These are phyloP conservation scores for Napeogenes inachia DNA, from an alignment of 2,888 invertebrate genomes.

Conservation along the genomic window DNA sequence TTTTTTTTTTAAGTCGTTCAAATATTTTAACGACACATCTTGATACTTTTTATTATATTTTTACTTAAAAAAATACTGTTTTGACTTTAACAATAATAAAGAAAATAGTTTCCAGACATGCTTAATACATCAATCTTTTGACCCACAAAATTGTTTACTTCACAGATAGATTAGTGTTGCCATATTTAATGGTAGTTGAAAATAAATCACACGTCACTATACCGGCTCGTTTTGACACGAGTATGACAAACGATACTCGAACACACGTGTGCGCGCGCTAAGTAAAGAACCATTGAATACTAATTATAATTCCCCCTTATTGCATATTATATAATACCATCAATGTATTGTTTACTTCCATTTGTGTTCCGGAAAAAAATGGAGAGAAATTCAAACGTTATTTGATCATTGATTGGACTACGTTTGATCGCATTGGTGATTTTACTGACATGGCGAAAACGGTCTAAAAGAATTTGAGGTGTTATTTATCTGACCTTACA, in stretches of 20 bases:
- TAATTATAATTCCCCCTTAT: slow-evolving; percentile 2
- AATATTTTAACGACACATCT: background rate
- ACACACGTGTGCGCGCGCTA: slow-evolving; percentile 16
- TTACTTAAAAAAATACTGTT: too few species aligned
- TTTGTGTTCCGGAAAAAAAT: background rate
- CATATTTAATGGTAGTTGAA: slow-evolving; percentile 16
- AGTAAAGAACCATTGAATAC: slow-evolving; percentile 8
- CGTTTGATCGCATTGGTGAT: too few species aligned
- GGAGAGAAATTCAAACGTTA: background rate
- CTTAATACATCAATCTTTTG: background rate
- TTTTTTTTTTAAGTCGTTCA: slow-evolving; percentile 4
- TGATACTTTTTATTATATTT: background rate
- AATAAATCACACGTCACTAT: slow-evolving; percentile 20
- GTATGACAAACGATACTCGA: slow-evolving; percentile 19
- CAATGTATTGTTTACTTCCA: background rate
- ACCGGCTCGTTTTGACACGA: slow-evolving; percentile 17
- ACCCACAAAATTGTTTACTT: background rate
- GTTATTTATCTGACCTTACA: too few species aligned
- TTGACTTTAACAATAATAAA: too few species aligned
- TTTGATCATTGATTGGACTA: too few species aligned
- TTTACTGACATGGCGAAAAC: too few species aligned
- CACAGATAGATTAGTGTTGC: background rate
- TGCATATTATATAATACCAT: background rate
- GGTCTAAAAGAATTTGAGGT: too few species aligned
- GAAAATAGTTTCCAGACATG: background rate